These are phyloP conservation scores for Pomacea maculata DNA, from an alignment of 1,140 invertebrate species.

Conservation along the genomic window DNA sequence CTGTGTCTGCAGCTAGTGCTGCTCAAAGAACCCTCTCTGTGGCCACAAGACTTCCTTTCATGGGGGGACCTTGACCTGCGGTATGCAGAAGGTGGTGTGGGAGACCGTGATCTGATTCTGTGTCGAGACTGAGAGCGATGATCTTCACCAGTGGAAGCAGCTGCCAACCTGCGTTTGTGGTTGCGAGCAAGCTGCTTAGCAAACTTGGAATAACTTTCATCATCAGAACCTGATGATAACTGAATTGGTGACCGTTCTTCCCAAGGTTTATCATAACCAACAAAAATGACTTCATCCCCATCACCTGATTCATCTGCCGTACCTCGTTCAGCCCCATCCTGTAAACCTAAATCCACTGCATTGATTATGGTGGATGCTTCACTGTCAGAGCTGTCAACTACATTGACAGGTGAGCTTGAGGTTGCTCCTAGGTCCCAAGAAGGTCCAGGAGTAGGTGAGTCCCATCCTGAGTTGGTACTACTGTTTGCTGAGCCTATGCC, in stretches of 20 bases:
- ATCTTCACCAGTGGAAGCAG: neutral
- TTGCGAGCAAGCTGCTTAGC: constrained; percentile 24
- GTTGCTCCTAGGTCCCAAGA: constrained; percentile 32
- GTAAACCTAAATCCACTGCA: neutral
- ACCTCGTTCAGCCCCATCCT: neutral
- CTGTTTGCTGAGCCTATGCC: neutral
- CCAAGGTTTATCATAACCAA: constrained; percentile 69
- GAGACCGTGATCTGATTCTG: constrained; percentile 14
- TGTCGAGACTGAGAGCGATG: neutral
- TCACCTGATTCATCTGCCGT: constrained; percentile 30
- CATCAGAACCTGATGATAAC: constrained; percentile 64
- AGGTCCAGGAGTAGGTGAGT: constrained; percentile 51
- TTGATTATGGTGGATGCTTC: constrained; percentile 25
- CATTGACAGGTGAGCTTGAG: constrained; percentile 11
- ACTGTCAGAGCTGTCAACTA: constrained; percentile 27
- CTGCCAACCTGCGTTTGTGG: constrained; percentile 24
- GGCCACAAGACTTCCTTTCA: neutral
- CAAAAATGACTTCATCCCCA: constrained; percentile 57
- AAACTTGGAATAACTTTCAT: constrained; percentile 29
- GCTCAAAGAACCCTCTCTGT: neutral
- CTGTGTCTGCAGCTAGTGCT: constrained; percentile 8
- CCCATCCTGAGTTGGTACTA: constrained; percentile 4
- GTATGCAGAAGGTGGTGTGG: neutral
- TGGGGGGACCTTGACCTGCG: constrained; percentile 13
- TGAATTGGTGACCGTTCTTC: constrained; percentile 69